Evolutionary conservation across 2,888 invertebrate species (phyloP).

Genomic region (Nomada lathburiana): DNA sequence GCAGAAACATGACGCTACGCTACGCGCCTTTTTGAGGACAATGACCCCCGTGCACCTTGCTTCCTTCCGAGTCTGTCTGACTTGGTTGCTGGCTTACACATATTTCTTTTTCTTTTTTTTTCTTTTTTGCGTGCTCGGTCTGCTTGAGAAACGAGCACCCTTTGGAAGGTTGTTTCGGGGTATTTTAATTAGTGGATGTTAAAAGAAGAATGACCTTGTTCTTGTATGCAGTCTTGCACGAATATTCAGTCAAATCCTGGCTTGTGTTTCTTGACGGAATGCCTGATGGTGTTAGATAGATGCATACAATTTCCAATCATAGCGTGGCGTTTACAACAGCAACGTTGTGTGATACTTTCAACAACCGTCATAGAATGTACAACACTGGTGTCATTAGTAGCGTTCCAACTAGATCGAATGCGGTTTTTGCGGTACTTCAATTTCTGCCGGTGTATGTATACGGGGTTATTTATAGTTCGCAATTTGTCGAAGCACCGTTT

Average conservation of each 20-base stretch:
- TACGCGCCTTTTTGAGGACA: constrained; percentile 72
- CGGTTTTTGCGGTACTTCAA: constrained; percentile 51
- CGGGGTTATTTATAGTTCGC: constrained; percentile 48
- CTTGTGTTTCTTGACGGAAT: background rate
- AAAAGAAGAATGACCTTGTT: background rate
- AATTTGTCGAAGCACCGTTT: constrained; percentile 29
- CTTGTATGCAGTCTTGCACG: background rate
- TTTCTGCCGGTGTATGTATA: constrained; percentile 15
- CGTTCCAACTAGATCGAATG: constrained; percentile 39
- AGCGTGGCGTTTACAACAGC: background rate
- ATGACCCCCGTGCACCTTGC: constrained; percentile 64
- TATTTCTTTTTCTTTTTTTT: constrained; percentile 15
- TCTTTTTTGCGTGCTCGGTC: background rate
- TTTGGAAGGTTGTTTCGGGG: background rate
- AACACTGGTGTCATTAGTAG: constrained; percentile 26
- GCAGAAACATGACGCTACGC: constrained; percentile 48
- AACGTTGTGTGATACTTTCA: constrained; percentile 24
- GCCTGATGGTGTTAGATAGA: background rate
- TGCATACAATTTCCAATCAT: background rate
- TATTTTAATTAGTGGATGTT: background rate
- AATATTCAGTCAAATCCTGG: background rate
- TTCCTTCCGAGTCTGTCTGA: constrained; percentile 62
- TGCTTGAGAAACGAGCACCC: background rate
- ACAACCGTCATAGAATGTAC: constrained; percentile 14
- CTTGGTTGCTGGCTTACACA: constrained; percentile 34